Percentiles rank a stretch among this genome's conserved stretches.
phyloP scores from a whole-genome alignment of 2,113 vertebrate genomes.

The Carassius gibelio region DNA sequence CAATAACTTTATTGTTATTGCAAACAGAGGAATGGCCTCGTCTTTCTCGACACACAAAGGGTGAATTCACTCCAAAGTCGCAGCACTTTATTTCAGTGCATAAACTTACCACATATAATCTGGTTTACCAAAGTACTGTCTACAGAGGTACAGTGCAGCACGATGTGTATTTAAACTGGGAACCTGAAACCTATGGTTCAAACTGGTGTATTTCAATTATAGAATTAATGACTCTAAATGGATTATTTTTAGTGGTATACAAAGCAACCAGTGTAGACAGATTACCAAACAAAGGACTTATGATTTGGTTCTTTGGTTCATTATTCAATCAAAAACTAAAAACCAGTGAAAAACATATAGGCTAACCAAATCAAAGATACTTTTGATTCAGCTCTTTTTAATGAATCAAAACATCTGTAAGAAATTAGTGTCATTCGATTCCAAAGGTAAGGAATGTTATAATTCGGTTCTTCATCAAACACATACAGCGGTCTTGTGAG shows the following conservation, averaged over 20 bases:
- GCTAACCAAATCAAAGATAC: too few species aligned
- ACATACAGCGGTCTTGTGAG: too few species aligned
- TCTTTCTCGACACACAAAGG: conserved; percentile 1
- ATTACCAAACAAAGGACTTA: too few species aligned
- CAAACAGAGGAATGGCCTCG: background rate
- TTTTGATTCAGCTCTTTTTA: too few species aligned
- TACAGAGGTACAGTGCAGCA: background rate
- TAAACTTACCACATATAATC: background rate
- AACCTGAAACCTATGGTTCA: background rate
- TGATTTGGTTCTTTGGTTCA: too few species aligned
- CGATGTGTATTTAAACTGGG: background rate
- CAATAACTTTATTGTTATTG: background rate
- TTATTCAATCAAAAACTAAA: too few species aligned
- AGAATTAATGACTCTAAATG: background rate
- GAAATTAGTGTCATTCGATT: background rate
- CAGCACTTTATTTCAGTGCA: background rate
- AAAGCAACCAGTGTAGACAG: background rate
- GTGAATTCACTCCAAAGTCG: background rate
- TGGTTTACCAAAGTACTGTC: background rate
- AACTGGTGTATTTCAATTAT: background rate
- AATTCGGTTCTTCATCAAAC: too few species aligned
- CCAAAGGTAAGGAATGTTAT: background rate
- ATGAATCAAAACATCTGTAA: background rate
- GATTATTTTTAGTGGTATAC: background rate
- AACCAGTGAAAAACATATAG: too few species aligned